Evolutionary conservation across 2,797 vertebrate genomes (phyloP).

Genomic region (Alectoris magna): DNA sequence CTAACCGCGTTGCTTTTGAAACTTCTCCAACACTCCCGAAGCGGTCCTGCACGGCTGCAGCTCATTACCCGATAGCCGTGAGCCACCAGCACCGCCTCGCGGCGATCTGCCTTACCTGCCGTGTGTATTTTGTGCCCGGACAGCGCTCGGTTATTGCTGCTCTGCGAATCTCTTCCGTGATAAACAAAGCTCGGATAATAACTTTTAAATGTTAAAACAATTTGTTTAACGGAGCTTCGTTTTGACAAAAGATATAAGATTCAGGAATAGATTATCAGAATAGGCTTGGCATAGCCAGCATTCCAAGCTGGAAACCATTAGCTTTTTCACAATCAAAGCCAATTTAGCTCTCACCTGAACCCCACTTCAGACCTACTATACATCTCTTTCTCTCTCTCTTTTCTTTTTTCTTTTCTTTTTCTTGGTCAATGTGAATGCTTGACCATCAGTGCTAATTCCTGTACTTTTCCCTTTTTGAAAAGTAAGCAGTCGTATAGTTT

Average conservation of each 20-base stretch:
- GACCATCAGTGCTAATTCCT: rapidly evolving
- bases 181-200: rapidly evolving
- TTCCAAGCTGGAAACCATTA: slow-evolving; percentile 1
- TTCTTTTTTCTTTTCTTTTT: no score
- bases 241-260: rapidly evolving
- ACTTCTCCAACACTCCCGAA: not conserved
- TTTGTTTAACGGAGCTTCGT: rapidly evolving
- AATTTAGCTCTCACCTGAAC: not conserved
- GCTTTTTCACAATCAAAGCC: not conserved
- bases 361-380: not conserved
- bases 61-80: not conserved
- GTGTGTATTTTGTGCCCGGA: rapidly evolving
- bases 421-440: not conserved
- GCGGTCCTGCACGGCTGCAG: no score
- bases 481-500: not conserved
- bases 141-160: rapidly evolving
- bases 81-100: not conserved
- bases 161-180: rapidly evolving
- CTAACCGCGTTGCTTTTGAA: rapidly evolving
- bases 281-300: not conserved
- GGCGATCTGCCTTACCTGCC: rapidly evolving
- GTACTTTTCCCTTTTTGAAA: rapidly evolving
- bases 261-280: not conserved
- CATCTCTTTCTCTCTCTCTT: not conserved
- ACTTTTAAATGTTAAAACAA: rapidly evolving